These are phyloP conservation scores for Mesorhabditis belari DNA, from an alignment of 2,888 invertebrate genomes.

Conservation along the genomic window DNA sequence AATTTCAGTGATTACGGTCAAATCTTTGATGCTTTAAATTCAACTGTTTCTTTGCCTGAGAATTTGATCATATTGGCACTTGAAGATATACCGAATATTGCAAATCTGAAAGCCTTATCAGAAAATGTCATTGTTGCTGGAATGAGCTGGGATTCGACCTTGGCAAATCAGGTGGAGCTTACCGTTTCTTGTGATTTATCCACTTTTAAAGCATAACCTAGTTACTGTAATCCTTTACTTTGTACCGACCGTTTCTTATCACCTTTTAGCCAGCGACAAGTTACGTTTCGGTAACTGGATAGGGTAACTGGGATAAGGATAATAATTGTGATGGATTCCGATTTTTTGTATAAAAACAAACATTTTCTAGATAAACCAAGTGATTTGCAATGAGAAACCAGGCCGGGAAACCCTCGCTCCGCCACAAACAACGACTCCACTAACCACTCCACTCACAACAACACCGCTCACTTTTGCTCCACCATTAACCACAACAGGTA, in stretches of 20 bases:
- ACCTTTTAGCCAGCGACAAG: too few species aligned
- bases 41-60: background rate
- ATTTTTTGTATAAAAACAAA: too few species aligned
- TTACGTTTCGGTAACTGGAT: too few species aligned
- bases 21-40: background rate
- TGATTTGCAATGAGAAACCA: background rate
- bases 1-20: background rate
- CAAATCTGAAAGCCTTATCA: background rate
- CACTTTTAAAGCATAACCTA: too few species aligned
- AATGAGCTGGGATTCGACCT: background rate
- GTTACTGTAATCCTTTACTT: too few species aligned
- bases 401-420: background rate
- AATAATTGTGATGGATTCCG: too few species aligned
- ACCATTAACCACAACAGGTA: background rate
- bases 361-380: background rate
- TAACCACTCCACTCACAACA: background rate
- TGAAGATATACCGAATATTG: background rate
- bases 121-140: background rate
- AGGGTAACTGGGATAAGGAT: too few species aligned
- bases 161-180: background rate
- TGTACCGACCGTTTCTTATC: too few species aligned
- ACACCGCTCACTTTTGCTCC: background rate
- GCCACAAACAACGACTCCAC: background rate
- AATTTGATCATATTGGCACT: background rate
- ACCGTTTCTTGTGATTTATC: too few species aligned